Percentiles rank a stretch among this genome's conserved stretches.
Evolutionary conservation across 2,888 invertebrate species (phyloP).

Genomic region (Trichopria drosophilae): DNA sequence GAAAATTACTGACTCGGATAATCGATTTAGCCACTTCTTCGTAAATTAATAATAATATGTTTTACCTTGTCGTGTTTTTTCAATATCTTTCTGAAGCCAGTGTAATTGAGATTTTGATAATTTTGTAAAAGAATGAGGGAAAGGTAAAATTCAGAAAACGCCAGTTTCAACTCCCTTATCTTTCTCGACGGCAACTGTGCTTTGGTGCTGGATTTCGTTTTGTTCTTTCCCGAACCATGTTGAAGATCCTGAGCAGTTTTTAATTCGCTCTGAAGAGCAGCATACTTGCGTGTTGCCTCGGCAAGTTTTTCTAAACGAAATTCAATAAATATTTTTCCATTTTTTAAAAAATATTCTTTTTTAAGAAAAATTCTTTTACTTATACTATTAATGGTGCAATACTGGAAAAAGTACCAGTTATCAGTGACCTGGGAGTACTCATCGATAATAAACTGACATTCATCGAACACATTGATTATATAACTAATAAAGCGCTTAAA

Average conservation of each 20-base stretch:
- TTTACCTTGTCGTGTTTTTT: slow-evolving; percentile 98
- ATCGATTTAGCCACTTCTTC: no score
- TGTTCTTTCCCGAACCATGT: slow-evolving; percentile 57
- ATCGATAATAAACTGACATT: no score
- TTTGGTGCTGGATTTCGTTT: slow-evolving; percentile 51
- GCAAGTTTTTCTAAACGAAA: slow-evolving; percentile 85
- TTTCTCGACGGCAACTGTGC: slow-evolving; percentile 73
- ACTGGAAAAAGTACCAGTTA: no score
- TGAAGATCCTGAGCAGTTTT: slow-evolving; percentile 59
- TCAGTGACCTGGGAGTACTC: no score
- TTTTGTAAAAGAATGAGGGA: slow-evolving; percentile 96
- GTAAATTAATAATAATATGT: neutral
- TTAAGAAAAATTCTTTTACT: no score
- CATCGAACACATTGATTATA: no score
- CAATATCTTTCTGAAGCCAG: slow-evolving; percentile 97
- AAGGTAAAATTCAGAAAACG: slow-evolving; percentile 98
- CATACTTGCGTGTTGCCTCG: slow-evolving; percentile 94
- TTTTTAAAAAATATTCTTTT: no score
- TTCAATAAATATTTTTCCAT: slow-evolving; percentile 1
- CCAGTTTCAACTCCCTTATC: slow-evolving; percentile 90
- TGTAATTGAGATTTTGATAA: slow-evolving; percentile 97
- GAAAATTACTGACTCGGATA: no score
- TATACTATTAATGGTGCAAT: no score
- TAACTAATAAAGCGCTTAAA: no score
- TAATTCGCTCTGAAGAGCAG: slow-evolving; percentile 85